Base-by-base conservation (phyloP, 2,797 vertebrate species). In the Phoebastria nigripes region DNA sequence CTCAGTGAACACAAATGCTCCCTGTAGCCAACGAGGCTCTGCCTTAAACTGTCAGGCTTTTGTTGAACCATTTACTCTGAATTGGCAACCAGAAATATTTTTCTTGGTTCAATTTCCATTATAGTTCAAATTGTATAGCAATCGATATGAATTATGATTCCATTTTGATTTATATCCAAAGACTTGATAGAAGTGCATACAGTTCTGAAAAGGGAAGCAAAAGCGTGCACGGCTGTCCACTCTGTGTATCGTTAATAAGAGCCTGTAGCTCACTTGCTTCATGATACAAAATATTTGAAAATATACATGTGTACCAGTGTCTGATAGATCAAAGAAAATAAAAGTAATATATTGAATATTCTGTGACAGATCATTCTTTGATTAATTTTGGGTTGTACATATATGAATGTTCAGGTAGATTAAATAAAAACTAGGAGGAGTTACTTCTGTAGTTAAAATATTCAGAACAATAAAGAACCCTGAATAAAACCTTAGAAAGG, bases 161-260 rank as follows among this genome's bases (percentile, higher is more conserved):
- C 31, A 37, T 69, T 84, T 76, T 93, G 73, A 72, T 92, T 92
- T 90, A 93, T 92, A 58, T 61, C 61, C 26, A 39, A 78, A 62
- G 81, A 15, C 15, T 65, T 76, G 66, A 72, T 41, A 67, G 47
- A 90, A 81, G 65, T 19, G 26, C 51, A 21, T 58, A 51, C 19
- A 13, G 19, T 58, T 89, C 65, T 72, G 85, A 61, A 82, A 42
- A 74, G 24, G 25, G 74, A 59, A 65, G 11, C 62, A 76, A 35
- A 46, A 1, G 4, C 2, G 29, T 42, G 31, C 47, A 2, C 0
- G 15, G 12, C 41, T 86, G 58, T 65, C 37, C 15, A 0, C 41
- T 52, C 69, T 31, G 17, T 0, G 1, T 41, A 33, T 47, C 4
- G 0, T 39, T 56, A 87, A 17, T 20, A 49, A 70, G 31, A 90